Base-by-base conservation (phyloP, 2,113 vertebrate genomes). In the Tyrannus savana region DNA sequence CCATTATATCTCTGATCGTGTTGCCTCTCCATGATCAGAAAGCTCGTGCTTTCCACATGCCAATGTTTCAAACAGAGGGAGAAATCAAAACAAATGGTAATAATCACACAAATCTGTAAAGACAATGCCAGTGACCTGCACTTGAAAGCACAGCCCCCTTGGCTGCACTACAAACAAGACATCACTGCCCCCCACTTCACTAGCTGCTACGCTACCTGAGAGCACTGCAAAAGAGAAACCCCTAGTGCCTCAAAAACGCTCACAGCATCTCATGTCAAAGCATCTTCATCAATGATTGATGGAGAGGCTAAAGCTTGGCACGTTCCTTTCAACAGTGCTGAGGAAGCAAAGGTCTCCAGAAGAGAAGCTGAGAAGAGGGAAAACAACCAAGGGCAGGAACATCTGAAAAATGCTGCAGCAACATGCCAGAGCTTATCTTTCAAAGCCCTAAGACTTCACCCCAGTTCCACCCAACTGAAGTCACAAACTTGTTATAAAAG, bases 391-490 rank as follows among this genome's bases (percentile, higher is more conserved):
- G 39, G 56, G 64, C 68, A 97, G 93, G 81, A 90, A 92, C 27
- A 8, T 81, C 47, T 89, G 33, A 93, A 92, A 96, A 92, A 90
- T 52, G 93, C 93, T 84, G 80, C 89, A 86, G 90, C 67, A 35
- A 19, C 0, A 8, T 95, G 88, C 85, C 93, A 90, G 52, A 94
- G 86, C 72, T 96, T 89, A 86, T 89, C 88, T 93, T 80, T 35
- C 86, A 84, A 27, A 92, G 66, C 52, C 33, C 41, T 41, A 56
- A 66, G 92, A 71, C 66, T 95, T 95, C 92, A 90, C 49, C 73
- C 89, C 88, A 73, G 92, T 90, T 94, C 90, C 93, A 95, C 87
- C 83, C 96, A 90, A 88, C 47, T 93, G 88, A 96, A 96, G 92
- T 90, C 90, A 93, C 85, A 84, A 88, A 74, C 6, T 25, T 4